Percentiles rank a stretch among this genome's conserved stretches.
Conservation (phyloP, 2,797 vertebrate genomes). For the Clangula hyemalis region DNA sequence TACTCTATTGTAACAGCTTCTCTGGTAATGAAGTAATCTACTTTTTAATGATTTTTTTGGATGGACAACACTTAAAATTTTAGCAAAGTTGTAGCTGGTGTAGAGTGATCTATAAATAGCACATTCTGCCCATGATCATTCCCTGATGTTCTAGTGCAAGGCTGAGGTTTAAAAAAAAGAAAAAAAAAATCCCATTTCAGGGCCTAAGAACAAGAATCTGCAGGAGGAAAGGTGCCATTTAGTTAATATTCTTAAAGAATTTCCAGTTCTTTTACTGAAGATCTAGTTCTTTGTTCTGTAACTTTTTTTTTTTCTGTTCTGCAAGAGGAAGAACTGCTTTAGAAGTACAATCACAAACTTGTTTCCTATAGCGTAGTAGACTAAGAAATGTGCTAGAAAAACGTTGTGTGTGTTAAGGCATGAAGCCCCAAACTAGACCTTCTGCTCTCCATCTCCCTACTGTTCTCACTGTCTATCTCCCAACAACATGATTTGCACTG, state of each 20-base stretch:
- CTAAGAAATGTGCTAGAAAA: background rate
- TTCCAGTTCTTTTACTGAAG: background rate
- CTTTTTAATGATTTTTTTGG: background rate
- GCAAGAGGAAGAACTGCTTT: background rate
- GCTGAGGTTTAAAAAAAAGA: background rate
- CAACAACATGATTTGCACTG: background rate
- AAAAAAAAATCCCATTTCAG: background rate
- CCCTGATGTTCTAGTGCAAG: constrained; percentile 12
- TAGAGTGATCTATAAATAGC: constrained; percentile 2
- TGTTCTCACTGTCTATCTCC: background rate
- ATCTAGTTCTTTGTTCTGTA: constrained; percentile 24
- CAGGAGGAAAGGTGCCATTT: background rate
- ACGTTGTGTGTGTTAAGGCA: background rate
- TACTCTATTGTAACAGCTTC: background rate
- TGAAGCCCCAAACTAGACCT: background rate
- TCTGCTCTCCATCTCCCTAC: background rate
- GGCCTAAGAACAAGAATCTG: constrained; percentile 29
- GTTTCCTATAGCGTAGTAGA: background rate
- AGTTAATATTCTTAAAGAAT: background rate
- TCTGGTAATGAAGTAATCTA: constrained; percentile 7
- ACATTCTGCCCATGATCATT: background rate
- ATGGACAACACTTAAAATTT: background rate
- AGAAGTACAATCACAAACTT: background rate
- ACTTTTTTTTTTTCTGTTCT: constrained; percentile 56
- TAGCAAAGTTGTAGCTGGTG: constrained; percentile 20